Percentiles rank a stretch among this genome's conserved stretches.
phyloP scores from a whole-genome alignment of 2,797 vertebrate species.

The Ctenochaetus hawaiiensis region DNA sequence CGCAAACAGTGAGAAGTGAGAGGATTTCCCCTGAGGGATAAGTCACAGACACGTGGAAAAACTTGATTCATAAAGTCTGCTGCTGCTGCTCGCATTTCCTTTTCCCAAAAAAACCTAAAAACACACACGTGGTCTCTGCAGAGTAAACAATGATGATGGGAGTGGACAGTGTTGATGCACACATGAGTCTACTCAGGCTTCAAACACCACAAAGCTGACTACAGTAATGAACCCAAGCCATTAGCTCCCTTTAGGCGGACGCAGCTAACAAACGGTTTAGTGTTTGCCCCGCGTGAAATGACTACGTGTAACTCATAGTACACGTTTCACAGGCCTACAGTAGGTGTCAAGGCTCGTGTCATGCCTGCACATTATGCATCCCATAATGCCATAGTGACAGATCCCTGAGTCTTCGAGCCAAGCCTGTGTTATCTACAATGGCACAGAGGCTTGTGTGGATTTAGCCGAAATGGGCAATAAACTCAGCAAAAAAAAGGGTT shows the following conservation, averaged over 20 bases:
- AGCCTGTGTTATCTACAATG: constrained; percentile 71
- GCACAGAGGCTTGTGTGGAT: constrained; percentile 66
- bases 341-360: constrained; percentile 66
- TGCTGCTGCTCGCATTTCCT: constrained; percentile 4
- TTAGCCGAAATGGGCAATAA: constrained; percentile 65
- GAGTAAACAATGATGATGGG: constrained; percentile 48
- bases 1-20: background rate
- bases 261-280: constrained; percentile 38
- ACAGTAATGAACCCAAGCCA: constrained; percentile 46
- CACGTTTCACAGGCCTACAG: constrained; percentile 45
- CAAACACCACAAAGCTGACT: constrained; percentile 28
- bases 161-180: constrained; percentile 36
- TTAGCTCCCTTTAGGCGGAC: constrained; percentile 47
- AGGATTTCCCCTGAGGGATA: constrained; percentile 34
- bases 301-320: constrained; percentile 35
- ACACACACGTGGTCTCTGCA: constrained; percentile 17
- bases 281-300: constrained; percentile 34
- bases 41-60: constrained; percentile 41
- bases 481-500: constrained; percentile 35
- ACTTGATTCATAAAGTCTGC: constrained; percentile 30
- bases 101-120: constrained; percentile 26
- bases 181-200: background rate
- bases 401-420: constrained; percentile 53
- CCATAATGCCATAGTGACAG: constrained; percentile 61
- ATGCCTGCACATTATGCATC: constrained; percentile 57